Evolutionary conservation across 2,797 vertebrate species (phyloP).

Genomic region (Ambastaia sidthimunki): DNA sequence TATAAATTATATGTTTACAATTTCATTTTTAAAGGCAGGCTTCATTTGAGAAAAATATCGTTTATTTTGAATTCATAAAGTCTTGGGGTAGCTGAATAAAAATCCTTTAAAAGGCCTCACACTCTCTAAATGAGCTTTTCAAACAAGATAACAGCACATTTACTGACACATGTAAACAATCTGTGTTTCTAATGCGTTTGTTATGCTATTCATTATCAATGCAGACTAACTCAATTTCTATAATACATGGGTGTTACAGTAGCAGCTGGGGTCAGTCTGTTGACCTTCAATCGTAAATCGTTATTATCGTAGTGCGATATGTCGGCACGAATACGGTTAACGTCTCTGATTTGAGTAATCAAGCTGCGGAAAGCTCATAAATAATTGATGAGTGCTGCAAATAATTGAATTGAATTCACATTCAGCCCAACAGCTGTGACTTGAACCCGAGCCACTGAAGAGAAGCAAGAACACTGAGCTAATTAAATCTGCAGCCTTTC

Average conservation of each 20-base stretch:
- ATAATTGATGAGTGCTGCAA: constrained; percentile 60
- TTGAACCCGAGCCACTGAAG: constrained; percentile 51
- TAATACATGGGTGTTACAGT: neutral
- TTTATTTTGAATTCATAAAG: too few species aligned
- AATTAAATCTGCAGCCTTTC: constrained; percentile 55
- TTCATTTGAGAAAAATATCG: too few species aligned
- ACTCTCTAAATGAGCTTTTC: neutral
- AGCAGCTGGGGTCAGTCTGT: constrained; percentile 33
- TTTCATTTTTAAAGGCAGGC: too few species aligned
- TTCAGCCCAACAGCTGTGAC: constrained; percentile 52
- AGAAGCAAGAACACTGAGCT: constrained; percentile 45
- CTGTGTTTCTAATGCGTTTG: neutral
- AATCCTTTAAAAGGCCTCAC: neutral
- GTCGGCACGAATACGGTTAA: constrained; percentile 45
- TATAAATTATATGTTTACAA: too few species aligned
- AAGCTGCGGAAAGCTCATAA: constrained; percentile 52
- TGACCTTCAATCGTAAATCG: constrained; percentile 38
- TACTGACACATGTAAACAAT: neutral
- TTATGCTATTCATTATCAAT: neutral
- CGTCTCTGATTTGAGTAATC: constrained; percentile 55
- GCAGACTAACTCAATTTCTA: constrained; percentile 13
- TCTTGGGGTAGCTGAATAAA: neutral
- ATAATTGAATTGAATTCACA: constrained; percentile 58
- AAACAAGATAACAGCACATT: neutral
- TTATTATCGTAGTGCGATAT: constrained; percentile 45